A percentile compares a stretch with the other conserved stretches of the same genome.
phyloP scores from a whole-genome alignment of 2,888 invertebrate genomes.

The Lasioglossum zephyrum region DNA sequence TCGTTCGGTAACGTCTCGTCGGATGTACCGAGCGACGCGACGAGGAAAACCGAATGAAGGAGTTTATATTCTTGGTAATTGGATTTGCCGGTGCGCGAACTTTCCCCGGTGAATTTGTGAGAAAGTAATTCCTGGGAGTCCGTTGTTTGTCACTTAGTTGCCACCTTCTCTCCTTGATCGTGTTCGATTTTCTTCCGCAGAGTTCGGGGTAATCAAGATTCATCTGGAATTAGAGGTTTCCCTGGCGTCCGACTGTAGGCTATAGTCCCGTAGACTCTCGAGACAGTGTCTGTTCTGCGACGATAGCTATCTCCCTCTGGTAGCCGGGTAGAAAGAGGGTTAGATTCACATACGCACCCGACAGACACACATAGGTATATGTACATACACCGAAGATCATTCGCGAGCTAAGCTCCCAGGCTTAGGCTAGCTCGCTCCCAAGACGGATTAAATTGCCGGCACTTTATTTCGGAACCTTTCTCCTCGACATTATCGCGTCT shows the following conservation, averaged over 20 bases:
- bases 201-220: conserved; percentile 24
- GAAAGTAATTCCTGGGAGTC: not conserved
- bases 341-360: conserved; percentile 5
- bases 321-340: not conserved
- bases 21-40: not conserved
- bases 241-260: not conserved
- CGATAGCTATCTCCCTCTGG: conserved; percentile 20
- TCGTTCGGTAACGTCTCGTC: not conserved
- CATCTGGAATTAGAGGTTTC: conserved; percentile 34
- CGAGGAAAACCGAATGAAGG: not conserved
- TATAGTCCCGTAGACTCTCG: not conserved
- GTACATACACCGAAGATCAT: conserved; percentile 65
- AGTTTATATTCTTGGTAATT: not conserved
- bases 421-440: conserved; percentile 56
- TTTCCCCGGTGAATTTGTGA: not conserved
- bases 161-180: conserved; percentile 16
- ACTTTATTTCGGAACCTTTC: conserved; percentile 72
- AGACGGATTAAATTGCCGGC: conserved; percentile 67
- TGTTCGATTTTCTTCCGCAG: conserved; percentile 5
- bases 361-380: conserved; percentile 22
- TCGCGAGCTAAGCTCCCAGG: conserved; percentile 67
- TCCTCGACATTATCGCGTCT: conserved; percentile 66
- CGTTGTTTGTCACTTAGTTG: not conserved
- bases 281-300: not conserved
- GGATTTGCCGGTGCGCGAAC: not conserved